These are phyloP conservation scores for Temnothorax rugatulus DNA, from an alignment of 2,888 invertebrate genomes.

Conservation along the genomic window DNA sequence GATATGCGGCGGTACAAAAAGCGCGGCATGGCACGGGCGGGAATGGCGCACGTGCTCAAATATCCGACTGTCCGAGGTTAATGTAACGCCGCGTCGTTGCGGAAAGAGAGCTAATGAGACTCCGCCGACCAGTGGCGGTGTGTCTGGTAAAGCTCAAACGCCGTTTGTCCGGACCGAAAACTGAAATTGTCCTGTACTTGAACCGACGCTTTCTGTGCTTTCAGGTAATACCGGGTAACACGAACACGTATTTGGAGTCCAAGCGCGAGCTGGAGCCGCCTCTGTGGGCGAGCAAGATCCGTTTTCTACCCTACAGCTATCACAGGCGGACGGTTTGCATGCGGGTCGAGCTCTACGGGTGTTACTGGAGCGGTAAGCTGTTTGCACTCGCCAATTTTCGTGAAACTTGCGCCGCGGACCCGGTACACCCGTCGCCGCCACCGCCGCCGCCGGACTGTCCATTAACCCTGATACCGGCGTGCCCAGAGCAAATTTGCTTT, in stretches of 20 bases:
- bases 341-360: conserved; percentile 96
- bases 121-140: background rate
- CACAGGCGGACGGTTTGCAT: conserved; percentile 95
- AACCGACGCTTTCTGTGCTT: conserved; percentile 75
- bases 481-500: conserved; percentile 70
- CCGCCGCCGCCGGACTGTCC: conserved; percentile 66
- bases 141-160: conserved; percentile 28
- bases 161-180: conserved; percentile 55
- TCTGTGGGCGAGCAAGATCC: conserved; percentile 94
- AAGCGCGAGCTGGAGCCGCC: conserved; percentile 93
- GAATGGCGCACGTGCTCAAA: conserved; percentile 29
- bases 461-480: conserved; percentile 71
- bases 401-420: conserved; percentile 73
- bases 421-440: conserved; percentile 63
- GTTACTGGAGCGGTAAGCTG: conserved; percentile 90
- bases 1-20: background rate
- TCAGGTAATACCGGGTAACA: conserved; percentile 94
- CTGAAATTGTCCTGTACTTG: conserved; percentile 66
- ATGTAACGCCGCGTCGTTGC: background rate
- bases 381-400: conserved; percentile 77
- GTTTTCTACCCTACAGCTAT: conserved; percentile 94
- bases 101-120: conserved; percentile 57
- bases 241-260: conserved; percentile 94
- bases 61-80: conserved; percentile 24
- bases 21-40: background rate